Evolutionary conservation across 1,140 invertebrate species (phyloP), one percentile per base, ranked within the genome.

Genomic region (Aphidius gifuensis): DNA sequence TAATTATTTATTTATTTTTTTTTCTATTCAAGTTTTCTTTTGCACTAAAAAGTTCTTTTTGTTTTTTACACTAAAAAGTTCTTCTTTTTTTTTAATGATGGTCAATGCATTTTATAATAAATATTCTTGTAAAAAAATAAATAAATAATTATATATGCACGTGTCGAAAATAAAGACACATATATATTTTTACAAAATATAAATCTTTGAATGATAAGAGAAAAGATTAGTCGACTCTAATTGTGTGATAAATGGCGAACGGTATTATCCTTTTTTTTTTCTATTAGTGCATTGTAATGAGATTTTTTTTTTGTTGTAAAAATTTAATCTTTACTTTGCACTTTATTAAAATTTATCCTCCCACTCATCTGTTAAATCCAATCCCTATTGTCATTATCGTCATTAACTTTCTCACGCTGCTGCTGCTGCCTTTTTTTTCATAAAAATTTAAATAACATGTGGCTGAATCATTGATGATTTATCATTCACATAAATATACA

Each of bases 181-280:
- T 43, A 32, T 16, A 57, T 45, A 40, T 48, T 59, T 54, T 49
- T 60, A 11, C 53, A 42, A 48, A 43, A 54, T 51, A 49, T 64
- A 58, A 53, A 43, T 64, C 44, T 60, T 50, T 63, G 54, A 57
- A 55, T 66, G 48, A 63, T 53, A 62, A 60, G 64, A 46, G 56
- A 57, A 54, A 68, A 64, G 57, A 50, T 68, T 67, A 59, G 64
- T 64, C 67, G 68, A 70, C 70, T 74, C 64, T 66, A 68, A 66
- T 65, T 70, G 65, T 70, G 69, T 70, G 69, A 70, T 70, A 70
- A 66, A 50, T 57, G 67, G 59, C 53, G 64, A 65, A 68, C 69
- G 65, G 65, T 64, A 66, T 64, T 48, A 45, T 59, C 44, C 21
- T 49, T 43, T 44, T 23, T 56, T 42, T 56, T 9, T 9, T 9